Conservation (phyloP, 2,888 invertebrate species). For the Coecobrya sp. region DNA sequence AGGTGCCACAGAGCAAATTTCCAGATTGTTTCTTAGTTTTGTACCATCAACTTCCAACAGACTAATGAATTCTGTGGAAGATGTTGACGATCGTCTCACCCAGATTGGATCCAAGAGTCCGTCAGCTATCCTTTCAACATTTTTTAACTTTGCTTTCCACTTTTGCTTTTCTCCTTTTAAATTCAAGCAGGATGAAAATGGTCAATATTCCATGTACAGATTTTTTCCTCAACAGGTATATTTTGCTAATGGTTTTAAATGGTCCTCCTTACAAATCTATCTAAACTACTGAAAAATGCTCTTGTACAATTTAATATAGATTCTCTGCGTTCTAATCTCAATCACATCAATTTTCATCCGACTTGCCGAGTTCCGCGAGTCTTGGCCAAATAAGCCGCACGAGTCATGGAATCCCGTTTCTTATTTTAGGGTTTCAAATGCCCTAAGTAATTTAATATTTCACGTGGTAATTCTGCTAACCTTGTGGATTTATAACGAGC, state of each 20-base stretch:
- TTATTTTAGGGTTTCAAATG: constrained; percentile 64
- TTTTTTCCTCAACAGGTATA: constrained; percentile 42
- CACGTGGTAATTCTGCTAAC: constrained; percentile 22
- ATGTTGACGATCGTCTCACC: neutral
- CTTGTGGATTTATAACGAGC: constrained; percentile 22
- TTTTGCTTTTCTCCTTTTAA: constrained; percentile 49
- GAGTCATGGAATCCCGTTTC: constrained; percentile 55
- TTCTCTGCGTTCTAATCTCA: neutral
- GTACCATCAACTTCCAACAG: constrained; percentile 47
- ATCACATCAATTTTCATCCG: constrained; percentile 29
- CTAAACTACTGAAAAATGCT: neutral
- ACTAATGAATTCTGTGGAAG: neutral
- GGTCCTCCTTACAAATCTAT: neutral
- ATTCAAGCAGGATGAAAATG: neutral
- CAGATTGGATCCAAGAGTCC: neutral
- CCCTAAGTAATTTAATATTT: constrained; percentile 43
- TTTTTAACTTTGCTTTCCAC: constrained; percentile 34
- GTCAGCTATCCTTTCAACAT: neutral
- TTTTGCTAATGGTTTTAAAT: too few species aligned
- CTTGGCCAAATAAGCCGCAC: constrained; percentile 47
- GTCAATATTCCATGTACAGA: neutral
- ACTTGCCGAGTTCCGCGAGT: constrained; percentile 46
- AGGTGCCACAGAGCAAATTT: constrained; percentile 34
- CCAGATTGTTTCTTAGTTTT: constrained; percentile 29
- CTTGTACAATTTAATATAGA: neutral